These are phyloP conservation scores for Ophioderma brevispina DNA, from an alignment of 35 echinoderm and acorn worm species.

Conservation along the genomic window DNA sequence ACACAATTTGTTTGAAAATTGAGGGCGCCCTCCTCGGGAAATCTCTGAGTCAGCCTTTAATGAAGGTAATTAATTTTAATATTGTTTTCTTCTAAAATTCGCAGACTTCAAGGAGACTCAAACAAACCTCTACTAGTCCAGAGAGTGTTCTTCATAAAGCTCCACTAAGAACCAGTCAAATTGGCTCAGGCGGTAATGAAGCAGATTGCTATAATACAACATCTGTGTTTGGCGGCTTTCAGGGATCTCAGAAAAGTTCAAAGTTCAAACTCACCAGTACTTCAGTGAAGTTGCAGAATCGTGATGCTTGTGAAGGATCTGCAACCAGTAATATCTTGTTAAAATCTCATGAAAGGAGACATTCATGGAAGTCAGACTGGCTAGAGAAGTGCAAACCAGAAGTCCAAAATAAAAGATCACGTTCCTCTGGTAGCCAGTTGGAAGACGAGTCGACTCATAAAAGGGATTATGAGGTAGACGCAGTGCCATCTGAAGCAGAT, in stretches of 20 bases:
- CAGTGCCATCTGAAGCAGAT: neutral
- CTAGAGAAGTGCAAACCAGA: constrained; percentile 34
- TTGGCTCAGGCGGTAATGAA: neutral
- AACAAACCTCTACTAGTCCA: neutral
- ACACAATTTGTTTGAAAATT: too few relatives aligned
- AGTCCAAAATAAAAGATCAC: neutral
- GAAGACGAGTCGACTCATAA: neutral
- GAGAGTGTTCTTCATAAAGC: neutral
- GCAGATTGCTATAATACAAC: neutral
- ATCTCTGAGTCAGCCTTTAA: too few relatives aligned
- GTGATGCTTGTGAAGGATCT: neutral
- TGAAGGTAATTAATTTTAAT: too few relatives aligned
- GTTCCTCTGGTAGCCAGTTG: neutral
- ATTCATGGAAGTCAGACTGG: constrained; percentile 46
- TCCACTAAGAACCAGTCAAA: neutral
- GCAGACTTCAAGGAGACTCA: neutral
- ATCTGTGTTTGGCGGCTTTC: constrained; percentile 27
- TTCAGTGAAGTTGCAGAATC: neutral
- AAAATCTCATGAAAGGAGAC: constrained; percentile 7
- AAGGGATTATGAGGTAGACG: neutral
- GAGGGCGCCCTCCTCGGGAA: too few relatives aligned
- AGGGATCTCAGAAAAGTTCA: neutral
- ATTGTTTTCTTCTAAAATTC: neutral
- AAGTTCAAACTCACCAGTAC: constrained; percentile 13
- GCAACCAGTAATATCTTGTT: neutral